A percentile compares a stretch with the other conserved stretches of the same genome.
Conservation (phyloP, 2,113 vertebrate genomes). For the Felis chaus region DNA sequence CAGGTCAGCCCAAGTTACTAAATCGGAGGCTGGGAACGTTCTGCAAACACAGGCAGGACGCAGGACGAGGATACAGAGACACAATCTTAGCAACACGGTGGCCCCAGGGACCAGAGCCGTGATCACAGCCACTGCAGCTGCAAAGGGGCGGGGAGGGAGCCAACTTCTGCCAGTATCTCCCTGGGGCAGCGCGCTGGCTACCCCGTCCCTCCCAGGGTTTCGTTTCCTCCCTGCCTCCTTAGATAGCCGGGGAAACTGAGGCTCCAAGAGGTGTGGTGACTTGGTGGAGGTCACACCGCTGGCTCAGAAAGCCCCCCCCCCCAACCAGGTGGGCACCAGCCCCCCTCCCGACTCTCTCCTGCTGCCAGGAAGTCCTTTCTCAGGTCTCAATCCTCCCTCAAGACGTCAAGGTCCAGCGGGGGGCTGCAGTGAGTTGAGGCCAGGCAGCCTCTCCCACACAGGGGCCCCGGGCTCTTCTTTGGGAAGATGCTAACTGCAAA, state of each 20-base stretch:
- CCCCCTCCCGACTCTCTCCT: not conserved
- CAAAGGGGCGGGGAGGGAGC: not conserved
- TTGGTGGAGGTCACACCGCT: not conserved
- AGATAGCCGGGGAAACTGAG: not conserved
- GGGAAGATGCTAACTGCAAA: not conserved
- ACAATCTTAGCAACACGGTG: conserved; percentile 60
- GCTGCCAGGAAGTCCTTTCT: not conserved
- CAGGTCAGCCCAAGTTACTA: conserved; percentile 58
- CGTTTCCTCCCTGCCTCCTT: not conserved
- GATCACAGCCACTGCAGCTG: not conserved
- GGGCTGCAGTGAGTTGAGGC: not conserved
- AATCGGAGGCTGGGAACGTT: conserved; percentile 63
- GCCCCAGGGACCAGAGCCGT: conserved; percentile 47
- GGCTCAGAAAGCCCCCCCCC: not conserved
- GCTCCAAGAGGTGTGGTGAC: not conserved
- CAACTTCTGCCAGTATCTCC: not conserved
- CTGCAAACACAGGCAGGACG: not conserved
- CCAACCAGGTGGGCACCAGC: not conserved
- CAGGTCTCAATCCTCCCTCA: not conserved
- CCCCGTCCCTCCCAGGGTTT: not conserved
- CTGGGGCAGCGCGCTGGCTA: fast-evolving
- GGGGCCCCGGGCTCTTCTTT: not conserved
- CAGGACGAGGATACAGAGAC: conserved; percentile 36
- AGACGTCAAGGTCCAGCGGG: not conserved
- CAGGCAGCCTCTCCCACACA: not conserved